Conservation (phyloP, 2,888 invertebrate species). For the Nomada ferruginata region DNA sequence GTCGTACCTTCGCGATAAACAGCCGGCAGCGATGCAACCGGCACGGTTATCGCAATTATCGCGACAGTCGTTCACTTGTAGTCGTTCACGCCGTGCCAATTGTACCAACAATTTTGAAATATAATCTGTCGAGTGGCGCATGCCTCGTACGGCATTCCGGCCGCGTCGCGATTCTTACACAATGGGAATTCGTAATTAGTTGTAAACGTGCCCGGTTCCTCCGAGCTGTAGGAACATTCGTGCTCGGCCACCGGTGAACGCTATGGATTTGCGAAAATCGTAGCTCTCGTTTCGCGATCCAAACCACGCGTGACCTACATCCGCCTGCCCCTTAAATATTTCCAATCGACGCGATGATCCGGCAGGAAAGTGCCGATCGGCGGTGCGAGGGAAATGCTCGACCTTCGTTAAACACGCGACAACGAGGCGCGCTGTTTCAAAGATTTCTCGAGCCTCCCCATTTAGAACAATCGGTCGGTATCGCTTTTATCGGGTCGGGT, state of each 20-base stretch:
- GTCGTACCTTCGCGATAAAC: background rate
- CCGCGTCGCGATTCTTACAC: slow-evolving; percentile 12
- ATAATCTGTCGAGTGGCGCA: background rate
- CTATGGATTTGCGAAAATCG: background rate
- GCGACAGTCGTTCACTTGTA: background rate
- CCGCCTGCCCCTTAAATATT: no score
- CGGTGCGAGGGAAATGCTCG: no score
- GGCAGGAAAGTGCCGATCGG: no score
- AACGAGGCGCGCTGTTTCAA: background rate
- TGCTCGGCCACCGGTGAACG: background rate
- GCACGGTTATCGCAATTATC: background rate
- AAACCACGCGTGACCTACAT: no score
- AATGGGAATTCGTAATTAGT: slow-evolving; percentile 29
- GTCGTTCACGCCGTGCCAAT: slow-evolving; percentile 26
- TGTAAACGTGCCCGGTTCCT: slow-evolving; percentile 4
- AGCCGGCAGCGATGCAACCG: background rate
- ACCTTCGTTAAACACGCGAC: background rate
- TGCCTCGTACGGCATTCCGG: background rate
- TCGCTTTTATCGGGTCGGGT: background rate
- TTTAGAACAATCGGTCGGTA: background rate
- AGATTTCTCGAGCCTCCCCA: background rate
- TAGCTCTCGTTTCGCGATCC: no score
- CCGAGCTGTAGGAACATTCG: background rate
- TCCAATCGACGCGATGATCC: no score
- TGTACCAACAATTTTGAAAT: slow-evolving; percentile 18